Evolutionary conservation across 2,113 vertebrate species (phyloP).

Genomic region (Gallinago undulata): DNA sequence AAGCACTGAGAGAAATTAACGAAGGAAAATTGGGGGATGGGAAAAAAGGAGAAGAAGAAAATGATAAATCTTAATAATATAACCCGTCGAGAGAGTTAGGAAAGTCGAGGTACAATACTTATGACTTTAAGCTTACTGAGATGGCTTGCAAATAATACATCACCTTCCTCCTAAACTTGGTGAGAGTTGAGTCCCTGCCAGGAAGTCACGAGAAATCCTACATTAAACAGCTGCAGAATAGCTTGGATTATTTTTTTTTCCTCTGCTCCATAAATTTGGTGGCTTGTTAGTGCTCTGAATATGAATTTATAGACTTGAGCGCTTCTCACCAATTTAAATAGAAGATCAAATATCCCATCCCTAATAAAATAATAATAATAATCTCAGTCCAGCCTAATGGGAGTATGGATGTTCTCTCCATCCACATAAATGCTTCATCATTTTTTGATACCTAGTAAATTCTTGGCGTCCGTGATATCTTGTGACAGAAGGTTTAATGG

Average conservation of each 20-base stretch:
- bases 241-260: neutral
- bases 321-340: neutral
- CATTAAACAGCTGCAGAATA: neutral
- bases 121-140: neutral
- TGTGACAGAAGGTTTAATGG: slow-evolving; percentile 11
- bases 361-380: neutral
- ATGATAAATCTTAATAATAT: slow-evolving; percentile 14
- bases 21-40: neutral
- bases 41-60: neutral
- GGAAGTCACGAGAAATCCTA: neutral
- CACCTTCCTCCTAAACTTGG: neutral
- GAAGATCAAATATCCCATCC: neutral
- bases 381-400: neutral
- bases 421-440: neutral
- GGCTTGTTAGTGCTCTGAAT: neutral
- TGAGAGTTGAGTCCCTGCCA: accelerated
- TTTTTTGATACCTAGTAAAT: neutral
- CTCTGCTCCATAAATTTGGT: neutral
- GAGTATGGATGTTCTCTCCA: neutral
- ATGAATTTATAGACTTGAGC: neutral
- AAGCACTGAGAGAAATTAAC: neutral
- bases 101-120: neutral
- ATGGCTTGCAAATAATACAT: neutral
- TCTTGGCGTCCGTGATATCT: neutral
- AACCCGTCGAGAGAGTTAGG: neutral